phyloP scores from a whole-genome alignment of 2,113 vertebrate species.

The Plectropomus leopardus region DNA sequence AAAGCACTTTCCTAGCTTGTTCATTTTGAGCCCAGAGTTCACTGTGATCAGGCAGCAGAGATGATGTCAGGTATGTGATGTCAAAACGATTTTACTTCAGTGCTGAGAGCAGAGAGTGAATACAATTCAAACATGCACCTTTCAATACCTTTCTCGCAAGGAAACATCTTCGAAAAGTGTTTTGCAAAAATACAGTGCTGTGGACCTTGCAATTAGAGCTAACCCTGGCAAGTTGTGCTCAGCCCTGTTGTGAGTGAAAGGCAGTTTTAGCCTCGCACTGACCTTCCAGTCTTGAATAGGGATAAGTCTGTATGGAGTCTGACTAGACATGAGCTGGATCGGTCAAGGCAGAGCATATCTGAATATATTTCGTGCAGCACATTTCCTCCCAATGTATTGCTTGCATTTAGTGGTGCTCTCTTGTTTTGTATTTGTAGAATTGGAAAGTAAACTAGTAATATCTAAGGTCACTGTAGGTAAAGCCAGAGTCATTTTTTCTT shows the following conservation, averaged over 20 bases:
- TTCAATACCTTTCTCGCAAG: slow-evolving; percentile 40
- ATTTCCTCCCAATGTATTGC: slow-evolving; percentile 16
- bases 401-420: slow-evolving; percentile 1
- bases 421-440: slow-evolving; percentile 57
- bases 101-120: slow-evolving; percentile 41
- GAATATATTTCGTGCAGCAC: slow-evolving; percentile 28
- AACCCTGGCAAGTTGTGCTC: slow-evolving; percentile 46
- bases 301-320: slow-evolving; percentile 52
- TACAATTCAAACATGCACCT: slow-evolving; percentile 53
- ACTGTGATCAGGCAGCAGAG: slow-evolving; percentile 15
- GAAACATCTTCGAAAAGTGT: slow-evolving; percentile 53
- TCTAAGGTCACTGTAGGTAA: slow-evolving; percentile 58
- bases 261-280: slow-evolving; percentile 56
- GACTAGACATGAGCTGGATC: slow-evolving; percentile 40
- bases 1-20: slow-evolving; percentile 32
- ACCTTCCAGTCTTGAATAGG: slow-evolving; percentile 60
- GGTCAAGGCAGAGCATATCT: slow-evolving; percentile 50
- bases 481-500: slow-evolving; percentile 58
- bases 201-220: slow-evolving; percentile 61
- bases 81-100: slow-evolving; percentile 54
- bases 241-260: slow-evolving; percentile 54
- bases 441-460: slow-evolving; percentile 61
- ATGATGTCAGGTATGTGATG: slow-evolving; percentile 44
- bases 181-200: slow-evolving; percentile 51
- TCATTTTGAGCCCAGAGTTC: slow-evolving; percentile 39